A percentile compares a stretch with the other conserved stretches of the same genome.
Conservation (phyloP, 2,113 vertebrate genomes). For the Bungarus multicinctus region DNA sequence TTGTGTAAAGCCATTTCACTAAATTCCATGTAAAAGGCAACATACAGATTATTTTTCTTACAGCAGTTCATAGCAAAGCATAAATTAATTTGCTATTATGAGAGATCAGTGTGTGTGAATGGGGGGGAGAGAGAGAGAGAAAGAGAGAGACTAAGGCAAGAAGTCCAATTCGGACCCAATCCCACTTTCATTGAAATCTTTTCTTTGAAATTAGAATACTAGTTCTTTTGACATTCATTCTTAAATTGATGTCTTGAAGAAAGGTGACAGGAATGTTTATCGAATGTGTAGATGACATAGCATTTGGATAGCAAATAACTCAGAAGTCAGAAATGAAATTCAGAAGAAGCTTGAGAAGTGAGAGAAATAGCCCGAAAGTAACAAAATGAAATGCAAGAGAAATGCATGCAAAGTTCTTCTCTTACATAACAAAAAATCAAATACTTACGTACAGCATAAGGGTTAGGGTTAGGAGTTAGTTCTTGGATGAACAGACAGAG, state of each 20-base stretch:
- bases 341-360: background rate
- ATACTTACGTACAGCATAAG: background rate
- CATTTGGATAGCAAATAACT: background rate
- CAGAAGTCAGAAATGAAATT: background rate
- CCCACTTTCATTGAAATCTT: background rate
- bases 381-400: background rate
- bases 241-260: background rate
- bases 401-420: background rate
- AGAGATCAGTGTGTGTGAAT: background rate
- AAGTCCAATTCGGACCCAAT: background rate
- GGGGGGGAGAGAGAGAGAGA: no score
- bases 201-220: background rate
- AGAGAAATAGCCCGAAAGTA: background rate
- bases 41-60: background rate
- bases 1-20: background rate
- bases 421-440: background rate
- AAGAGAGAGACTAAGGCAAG: background rate
- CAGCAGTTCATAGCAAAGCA: background rate
- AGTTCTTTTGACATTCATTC: background rate
- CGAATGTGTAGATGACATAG: background rate
- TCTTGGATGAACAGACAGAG: background rate
- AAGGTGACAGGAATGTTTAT: background rate
- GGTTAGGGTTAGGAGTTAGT: background rate
- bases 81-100: background rate
- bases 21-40: background rate